phyloP scores from a whole-genome alignment of 2,797 vertebrate species.

The Ctenopoma multispine region DNA sequence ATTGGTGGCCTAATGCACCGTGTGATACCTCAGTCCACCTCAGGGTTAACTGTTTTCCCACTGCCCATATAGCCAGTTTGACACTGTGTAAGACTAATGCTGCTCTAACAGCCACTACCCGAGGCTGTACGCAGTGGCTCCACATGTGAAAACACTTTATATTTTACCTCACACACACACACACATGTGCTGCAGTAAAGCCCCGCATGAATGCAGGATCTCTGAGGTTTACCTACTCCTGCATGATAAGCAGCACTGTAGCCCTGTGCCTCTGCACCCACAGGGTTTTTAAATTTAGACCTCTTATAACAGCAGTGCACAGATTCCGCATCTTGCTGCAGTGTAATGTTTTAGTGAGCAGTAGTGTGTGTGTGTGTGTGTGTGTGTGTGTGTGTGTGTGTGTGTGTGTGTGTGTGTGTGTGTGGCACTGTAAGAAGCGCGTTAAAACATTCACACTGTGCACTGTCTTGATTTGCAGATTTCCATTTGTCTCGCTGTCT shows the following conservation, averaged over 20 bases:
- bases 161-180: conserved; percentile 27
- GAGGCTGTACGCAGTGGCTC: conserved; percentile 26
- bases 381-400: no score
- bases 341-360: not conserved
- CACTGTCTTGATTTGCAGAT: not conserved
- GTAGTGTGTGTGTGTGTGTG: not conserved
- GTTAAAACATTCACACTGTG: not conserved
- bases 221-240: conserved; percentile 37
- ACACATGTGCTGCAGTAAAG: conserved; percentile 45
- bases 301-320: not conserved
- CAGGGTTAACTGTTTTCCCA: conserved; percentile 49
- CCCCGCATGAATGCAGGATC: conserved; percentile 44
- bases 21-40: conserved; percentile 27
- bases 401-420: no score
- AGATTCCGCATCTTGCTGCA: not conserved
- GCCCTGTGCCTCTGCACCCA: conserved; percentile 13
- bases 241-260: conserved; percentile 44
- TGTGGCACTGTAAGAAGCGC: not conserved
- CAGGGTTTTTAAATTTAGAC: conserved; percentile 8
- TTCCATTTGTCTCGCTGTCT: not conserved
- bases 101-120: conserved; percentile 51
- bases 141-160: conserved; percentile 54
- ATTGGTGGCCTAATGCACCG: conserved; percentile 15
- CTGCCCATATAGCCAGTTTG: conserved; percentile 37
- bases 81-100: conserved; percentile 59